These are phyloP conservation scores for Pagetopsis macropterus DNA, from an alignment of 2,797 vertebrate genomes.

Conservation along the genomic window DNA sequence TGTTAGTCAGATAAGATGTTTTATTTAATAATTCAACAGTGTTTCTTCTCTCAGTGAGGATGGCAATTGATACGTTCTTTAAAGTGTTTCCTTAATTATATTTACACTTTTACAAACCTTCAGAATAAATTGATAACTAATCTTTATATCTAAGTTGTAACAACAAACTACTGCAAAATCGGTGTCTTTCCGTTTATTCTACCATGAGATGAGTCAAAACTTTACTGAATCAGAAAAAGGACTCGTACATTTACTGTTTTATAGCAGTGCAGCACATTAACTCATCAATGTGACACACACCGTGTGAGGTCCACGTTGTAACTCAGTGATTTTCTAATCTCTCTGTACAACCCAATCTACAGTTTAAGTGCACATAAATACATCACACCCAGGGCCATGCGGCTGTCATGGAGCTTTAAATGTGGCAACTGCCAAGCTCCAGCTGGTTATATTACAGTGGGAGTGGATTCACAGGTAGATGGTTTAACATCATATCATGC, in stretches of 20 bases:
- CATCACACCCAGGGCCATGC: slow-evolving; percentile 44
- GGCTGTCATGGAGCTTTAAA: slow-evolving; percentile 34
- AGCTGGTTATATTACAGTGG: slow-evolving; percentile 53
- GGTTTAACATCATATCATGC: slow-evolving; percentile 48
- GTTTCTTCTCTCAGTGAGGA: slow-evolving; percentile 40
- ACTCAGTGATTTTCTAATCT: slow-evolving; percentile 39
- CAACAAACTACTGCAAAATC: slow-evolving; percentile 12
- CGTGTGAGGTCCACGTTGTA: slow-evolving; percentile 4
- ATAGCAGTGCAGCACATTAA: slow-evolving; percentile 21
- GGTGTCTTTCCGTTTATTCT: background rate
- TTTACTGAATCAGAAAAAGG: background rate
- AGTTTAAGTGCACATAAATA: slow-evolving; percentile 47
- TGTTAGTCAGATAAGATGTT: slow-evolving; percentile 61
- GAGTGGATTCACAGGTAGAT: slow-evolving; percentile 61
- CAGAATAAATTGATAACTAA: slow-evolving; percentile 14
- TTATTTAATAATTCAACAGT: slow-evolving; percentile 63
- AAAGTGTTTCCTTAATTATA: slow-evolving; percentile 48
- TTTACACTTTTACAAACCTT: slow-evolving; percentile 64
- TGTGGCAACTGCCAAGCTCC: slow-evolving; percentile 50
- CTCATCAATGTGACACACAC: slow-evolving; percentile 20
- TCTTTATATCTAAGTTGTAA: slow-evolving; percentile 1
- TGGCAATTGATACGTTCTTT: slow-evolving; percentile 26
- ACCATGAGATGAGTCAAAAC: slow-evolving; percentile 4
- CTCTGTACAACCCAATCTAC: slow-evolving; percentile 31
- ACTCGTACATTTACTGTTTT: slow-evolving; percentile 7